Base-by-base conservation (phyloP, 2,797 vertebrate genomes). In the Microchirus variegatus region DNA sequence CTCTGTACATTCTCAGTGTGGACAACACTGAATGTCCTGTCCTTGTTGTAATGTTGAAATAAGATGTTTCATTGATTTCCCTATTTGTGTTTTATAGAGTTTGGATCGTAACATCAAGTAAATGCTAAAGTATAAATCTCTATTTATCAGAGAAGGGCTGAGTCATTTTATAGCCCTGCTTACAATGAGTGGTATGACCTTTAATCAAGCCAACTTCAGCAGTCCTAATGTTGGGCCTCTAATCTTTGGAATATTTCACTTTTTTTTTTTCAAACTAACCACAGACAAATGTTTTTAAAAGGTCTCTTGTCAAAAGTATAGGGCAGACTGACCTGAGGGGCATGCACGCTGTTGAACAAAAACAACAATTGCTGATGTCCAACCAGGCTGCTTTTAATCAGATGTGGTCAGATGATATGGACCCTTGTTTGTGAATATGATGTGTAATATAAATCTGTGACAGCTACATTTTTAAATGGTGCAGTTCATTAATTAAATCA, bases 271-370 rank as follows among this genome's bases (percentile, higher is more conserved):
- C n/a, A n/a, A 63, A 63, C 6, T 44, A 64, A 65, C 42, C 59
- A 49, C 50, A 62, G 69, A 53, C 70, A 55, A 44, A 1, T 67
- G 10, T 40, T 26, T 14, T 2, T 66, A 58, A 77, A 78, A 55
- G 31, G 13, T 18, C 38, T 41, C 58, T 54, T 59, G 45, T 64
- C 4, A 4, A 41, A 37, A 41, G 48, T 64, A 47, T 56, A 36
- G 59, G 70, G 42, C 44, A 35, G 43, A 59, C 47, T n/a, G 43
- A 74, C 73, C 61, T 44, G 31, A 7, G 38, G 65, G 46, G 50
- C 38, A 16, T 45, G 52, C 31, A 49, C 43, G 52, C 48, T 57
- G 11, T 75, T 77, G 16, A 5, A 44, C 55, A 67, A 31, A 14
- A 64, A 49, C 57, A 70, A 46, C 35, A 17, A 40, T 10, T 31